A percentile compares a stretch with the other conserved stretches of the same genome.
phyloP scores from a whole-genome alignment of 2,797 vertebrate genomes.

The Ara ararauna region DNA sequence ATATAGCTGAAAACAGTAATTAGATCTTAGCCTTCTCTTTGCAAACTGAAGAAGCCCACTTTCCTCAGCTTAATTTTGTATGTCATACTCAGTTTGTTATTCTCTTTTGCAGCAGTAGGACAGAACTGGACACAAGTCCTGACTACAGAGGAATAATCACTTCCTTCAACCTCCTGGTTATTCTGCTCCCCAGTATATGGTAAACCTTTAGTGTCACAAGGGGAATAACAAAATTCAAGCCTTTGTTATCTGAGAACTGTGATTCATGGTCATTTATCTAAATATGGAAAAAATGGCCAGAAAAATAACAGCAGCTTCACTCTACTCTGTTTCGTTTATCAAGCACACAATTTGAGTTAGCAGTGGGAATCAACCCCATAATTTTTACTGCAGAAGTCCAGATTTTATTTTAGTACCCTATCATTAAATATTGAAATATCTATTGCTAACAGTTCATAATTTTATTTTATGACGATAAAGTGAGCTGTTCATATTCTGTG shows the following conservation, averaged over 20 bases:
- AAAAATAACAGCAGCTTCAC: neutral
- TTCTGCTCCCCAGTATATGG: neutral
- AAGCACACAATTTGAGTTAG: neutral
- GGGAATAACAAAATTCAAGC: neutral
- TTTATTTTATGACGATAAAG: constrained; percentile 4
- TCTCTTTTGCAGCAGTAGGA: neutral
- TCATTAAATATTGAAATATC: neutral
- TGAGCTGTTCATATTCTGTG: neutral
- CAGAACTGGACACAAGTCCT: neutral
- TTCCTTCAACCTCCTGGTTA: neutral
- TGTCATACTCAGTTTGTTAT: neutral
- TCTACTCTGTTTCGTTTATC: neutral
- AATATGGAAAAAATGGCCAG: neutral
- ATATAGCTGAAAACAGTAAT: neutral
- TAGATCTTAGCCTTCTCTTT: neutral
- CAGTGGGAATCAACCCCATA: neutral
- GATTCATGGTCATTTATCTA: neutral
- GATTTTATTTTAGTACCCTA: neutral
- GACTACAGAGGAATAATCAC: neutral
- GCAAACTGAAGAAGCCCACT: neutral
- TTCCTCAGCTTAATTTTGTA: neutral
- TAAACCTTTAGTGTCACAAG: neutral
- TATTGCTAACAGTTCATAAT: neutral
- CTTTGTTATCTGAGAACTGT: neutral
- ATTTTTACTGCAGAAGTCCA: constrained; percentile 4